Evolutionary conservation across 2,113 vertebrate species (phyloP), one percentile per base, ranked within the genome.

Genomic region (Oncorhynchus mykiss): DNA sequence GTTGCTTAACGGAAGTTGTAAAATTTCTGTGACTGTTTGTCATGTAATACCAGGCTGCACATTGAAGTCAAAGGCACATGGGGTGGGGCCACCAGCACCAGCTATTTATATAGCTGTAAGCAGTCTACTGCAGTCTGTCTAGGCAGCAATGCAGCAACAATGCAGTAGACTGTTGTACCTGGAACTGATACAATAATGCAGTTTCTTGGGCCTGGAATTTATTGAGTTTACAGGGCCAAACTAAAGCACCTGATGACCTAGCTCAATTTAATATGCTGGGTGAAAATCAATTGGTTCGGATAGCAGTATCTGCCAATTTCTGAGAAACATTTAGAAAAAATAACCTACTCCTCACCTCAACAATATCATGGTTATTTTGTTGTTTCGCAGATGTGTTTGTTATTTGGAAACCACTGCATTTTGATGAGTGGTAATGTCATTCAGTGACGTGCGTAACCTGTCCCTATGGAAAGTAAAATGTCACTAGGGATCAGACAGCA

Each of bases 71-170:
- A 70, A n/a, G 5, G 8, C 67, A 20, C 20, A 11, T 49, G 24
- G 14, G 72, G 34, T 59, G 57, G 70, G 68, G 14, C 34, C 39
- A 65, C 51, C 51, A 54, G 14, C 27, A 2, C n/a, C n/a, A n/a
- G n/a, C n/a, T 67, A 34, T 75, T 76, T 78, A 80, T 65, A 20
- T 51, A 18, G 31, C 45, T 49, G 59, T 76, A 45, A 45, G 64
- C 75, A 62, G 59, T 73, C 20, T 67, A 22, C 54, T 84, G 80
- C 76, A 78, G 78, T 65, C 72, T 25, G 69, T 24, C 31, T 72
- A 66, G 49, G 67, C 77, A 84, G 77, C 65, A 85, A 14, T 75
- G 69, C 72, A 75, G 64, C 22, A 60, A 48, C 66, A 73, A 57
- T 75, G 71, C 71, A 64, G 75, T 45, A 45, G 39, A 45, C 34